A percentile compares a stretch with the other conserved stretches of the same genome.
These are phyloP conservation scores for Lethrus apterus DNA, from an alignment of 1,140 invertebrate species.

Conservation along the genomic window DNA sequence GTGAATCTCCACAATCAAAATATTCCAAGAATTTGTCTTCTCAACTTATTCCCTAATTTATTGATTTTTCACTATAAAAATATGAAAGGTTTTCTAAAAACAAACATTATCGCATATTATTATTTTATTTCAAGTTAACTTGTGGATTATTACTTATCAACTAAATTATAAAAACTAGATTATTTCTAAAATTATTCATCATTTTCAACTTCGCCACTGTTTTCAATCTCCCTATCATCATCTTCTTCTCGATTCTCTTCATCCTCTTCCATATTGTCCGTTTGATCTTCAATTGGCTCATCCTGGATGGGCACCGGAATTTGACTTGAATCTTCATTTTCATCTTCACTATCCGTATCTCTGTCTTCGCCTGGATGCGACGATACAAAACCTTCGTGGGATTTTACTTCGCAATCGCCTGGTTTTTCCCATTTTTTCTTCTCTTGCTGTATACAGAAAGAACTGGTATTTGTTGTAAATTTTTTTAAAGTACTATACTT, in stretches of 20 bases:
- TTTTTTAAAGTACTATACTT: slow-evolving; percentile 21
- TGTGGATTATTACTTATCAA: too few relatives aligned
- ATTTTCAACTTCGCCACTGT: slow-evolving; percentile 19
- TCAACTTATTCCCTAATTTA: too few relatives aligned
- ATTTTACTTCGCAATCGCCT: slow-evolving; percentile 37
- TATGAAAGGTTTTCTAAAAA: too few relatives aligned
- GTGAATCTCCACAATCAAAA: too few relatives aligned
- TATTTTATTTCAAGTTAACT: too few relatives aligned
- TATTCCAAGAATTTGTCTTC: too few relatives aligned
- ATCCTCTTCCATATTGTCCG: neutral
- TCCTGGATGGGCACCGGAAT: slow-evolving; percentile 35
- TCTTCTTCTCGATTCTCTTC: neutral
- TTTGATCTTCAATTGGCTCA: slow-evolving; percentile 32
- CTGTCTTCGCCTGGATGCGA: slow-evolving; percentile 42
- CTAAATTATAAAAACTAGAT: too few relatives aligned
- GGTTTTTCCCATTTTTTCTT: slow-evolving; percentile 47
- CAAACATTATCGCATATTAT: too few relatives aligned
- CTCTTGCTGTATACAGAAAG: slow-evolving; percentile 36
- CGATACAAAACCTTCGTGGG: slow-evolving; percentile 38
- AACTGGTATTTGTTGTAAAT: slow-evolving; percentile 8
- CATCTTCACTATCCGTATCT: slow-evolving; percentile 41
- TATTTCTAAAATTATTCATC: slow-evolving; percentile 27
- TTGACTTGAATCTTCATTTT: slow-evolving; percentile 26
- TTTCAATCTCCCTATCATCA: slow-evolving; percentile 2
- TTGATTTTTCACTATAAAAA: too few relatives aligned